A percentile compares a stretch with the other conserved stretches of the same genome.
Evolutionary conservation across 1,140 invertebrate genomes (phyloP).

Genomic region (Orchesella cincta): DNA sequence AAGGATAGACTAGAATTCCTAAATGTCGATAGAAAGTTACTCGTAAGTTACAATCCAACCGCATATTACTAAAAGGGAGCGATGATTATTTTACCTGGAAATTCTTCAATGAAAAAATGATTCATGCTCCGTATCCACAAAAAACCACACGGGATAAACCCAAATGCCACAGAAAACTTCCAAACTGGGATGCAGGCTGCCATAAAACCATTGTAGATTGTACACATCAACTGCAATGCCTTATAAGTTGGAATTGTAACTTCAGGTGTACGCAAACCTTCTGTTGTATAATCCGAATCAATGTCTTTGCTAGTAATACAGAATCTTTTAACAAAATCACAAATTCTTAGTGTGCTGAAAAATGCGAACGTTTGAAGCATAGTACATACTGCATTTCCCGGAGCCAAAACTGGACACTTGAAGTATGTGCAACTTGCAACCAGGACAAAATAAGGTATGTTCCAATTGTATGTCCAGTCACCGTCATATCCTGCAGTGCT

Average conservation of each 20-base stretch:
- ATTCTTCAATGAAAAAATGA: constrained; percentile 29
- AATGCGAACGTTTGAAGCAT: no score
- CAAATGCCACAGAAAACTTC: neutral
- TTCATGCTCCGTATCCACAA: constrained; percentile 28
- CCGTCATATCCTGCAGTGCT: neutral
- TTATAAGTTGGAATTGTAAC: neutral
- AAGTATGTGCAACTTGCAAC: neutral
- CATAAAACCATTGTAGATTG: neutral
- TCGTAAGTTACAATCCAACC: neutral
- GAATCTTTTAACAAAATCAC: no score
- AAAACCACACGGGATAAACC: constrained; percentile 29
- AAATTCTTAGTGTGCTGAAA: neutral
- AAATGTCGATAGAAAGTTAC: neutral
- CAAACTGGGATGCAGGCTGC: neutral
- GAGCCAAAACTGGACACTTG: neutral
- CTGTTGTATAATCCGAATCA: neutral
- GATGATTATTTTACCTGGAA: no score
- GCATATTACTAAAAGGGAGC: constrained; percentile 23
- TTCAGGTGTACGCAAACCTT: neutral
- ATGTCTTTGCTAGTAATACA: constrained; percentile 4
- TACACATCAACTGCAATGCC: neutral
- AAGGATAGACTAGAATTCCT: constrained; percentile 22
- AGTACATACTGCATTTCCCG: constrained; percentile 17
- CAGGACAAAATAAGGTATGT: neutral
- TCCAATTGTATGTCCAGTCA: neutral